Base-by-base conservation (phyloP, 2,888 invertebrate species). In the Cheilosia impressa region DNA sequence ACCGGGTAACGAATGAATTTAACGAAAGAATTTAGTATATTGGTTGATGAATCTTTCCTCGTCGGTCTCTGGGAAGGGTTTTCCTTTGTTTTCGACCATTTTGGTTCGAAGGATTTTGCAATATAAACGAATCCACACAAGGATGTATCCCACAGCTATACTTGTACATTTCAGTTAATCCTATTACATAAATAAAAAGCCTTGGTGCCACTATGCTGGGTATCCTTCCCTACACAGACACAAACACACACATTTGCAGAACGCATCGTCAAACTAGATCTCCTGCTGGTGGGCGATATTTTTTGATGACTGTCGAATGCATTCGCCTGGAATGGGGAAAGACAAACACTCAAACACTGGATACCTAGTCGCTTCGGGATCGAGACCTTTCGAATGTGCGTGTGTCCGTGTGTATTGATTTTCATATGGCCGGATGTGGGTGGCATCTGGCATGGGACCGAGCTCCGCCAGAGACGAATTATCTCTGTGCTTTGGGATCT, bases 161-260 rank as follows among this genome's bases (percentile, higher is more conserved):
- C 71, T 79, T 80, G 65, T 80, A 71, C 68, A 81, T 80, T 84
- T 47, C 63, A 72, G 72, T 82, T 87, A 82, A 82, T 87, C 87
- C 82, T 87, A 85, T 85, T 87, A 87, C 82, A 82, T 87, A 82
- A 87, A 87, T 82, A 87, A 82, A 87, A 82, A 82, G 82, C 77
- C 77, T 73, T 73, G 77, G 69, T 85, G 81, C 81, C 66, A 72
- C 53, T 72, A 65, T 10, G 13, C 38, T 38, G 13, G 66, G 47
- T 58, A 82, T 72, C 76, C 71, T 62, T 52, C 13, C 6, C 19
- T 19, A 34, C 58, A 58, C 58, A 22, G 31, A 50, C 17, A 53
- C 62, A 27, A 50, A 72, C 31, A 71, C 65, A 76, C 55, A 69
- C 13, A 15, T 7, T 3, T 9, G 19, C 3, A 19, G 45, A 71